Evolutionary conservation across 1,140 invertebrate species (phyloP), one percentile per base, ranked within the genome.

Genomic region (Plectus sambesii): DNA sequence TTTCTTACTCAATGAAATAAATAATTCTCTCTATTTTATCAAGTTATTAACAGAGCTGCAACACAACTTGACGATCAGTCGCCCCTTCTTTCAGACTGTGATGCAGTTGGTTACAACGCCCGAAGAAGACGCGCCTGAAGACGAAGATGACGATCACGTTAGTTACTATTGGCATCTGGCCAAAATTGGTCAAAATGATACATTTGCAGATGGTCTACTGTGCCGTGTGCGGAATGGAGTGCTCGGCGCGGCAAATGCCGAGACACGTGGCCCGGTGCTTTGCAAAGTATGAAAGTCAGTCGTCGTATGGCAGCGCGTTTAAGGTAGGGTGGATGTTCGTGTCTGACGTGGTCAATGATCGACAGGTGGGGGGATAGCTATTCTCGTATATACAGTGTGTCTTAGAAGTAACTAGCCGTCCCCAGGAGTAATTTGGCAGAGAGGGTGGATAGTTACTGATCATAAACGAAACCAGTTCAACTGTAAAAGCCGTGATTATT

Each of bases 251-350:
- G 12, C 30, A 45, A 17, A 41, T 49, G 9, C 29, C 42, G 29
- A 53, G 47, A 23, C 61, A 75, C 49, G 73, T 74, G 62, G 71
- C 74, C 40, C 70, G 68, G 49, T 75, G 74, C 52, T 75, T 73
- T 52, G 74, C 76, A 29, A 68, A 81, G 78, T 88, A 90, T 70
- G 93, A 99, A 69, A 88, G 86, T 40, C 87, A 94, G 72, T 86
- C 88, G 2, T 92, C 89, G 0, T 97, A 93, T 71, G 89, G 87
- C 12, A 92, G 86, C 12, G 81, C 86, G 38, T 90, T 85, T 61
- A 86, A 90, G 66, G 33, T 49, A 24, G 20, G 25, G 8, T 9
- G 6, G 17, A 20, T 4, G 22, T 48, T 38, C 30, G 29, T 49
- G 5, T 20, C 22, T 20, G n/a, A 93, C 89, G 0, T 77, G n/a